Evolutionary conservation across 64 coral and sea anemone genomes (phyloP), one percentile per base, ranked within the genome.

Genomic region (Astreopora myriophthalma): DNA sequence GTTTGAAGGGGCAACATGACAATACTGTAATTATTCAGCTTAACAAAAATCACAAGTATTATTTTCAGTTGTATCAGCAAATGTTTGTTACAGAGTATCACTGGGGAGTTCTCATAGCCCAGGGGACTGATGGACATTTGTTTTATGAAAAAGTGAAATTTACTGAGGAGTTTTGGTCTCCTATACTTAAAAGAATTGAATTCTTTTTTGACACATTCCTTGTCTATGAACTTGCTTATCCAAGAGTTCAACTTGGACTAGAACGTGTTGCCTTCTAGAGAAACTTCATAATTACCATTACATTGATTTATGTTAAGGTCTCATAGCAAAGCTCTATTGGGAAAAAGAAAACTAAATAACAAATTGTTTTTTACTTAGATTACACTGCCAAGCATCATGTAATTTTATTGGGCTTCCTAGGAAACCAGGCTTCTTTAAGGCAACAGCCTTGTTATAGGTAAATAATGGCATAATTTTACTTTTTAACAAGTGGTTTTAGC

Each of bases 191-290:
- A 37, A 46, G 69, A 40, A 14, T 0, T 37, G 20, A 69, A 85
- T 38, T 22, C 23, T 85, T 85, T 69, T 85, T 85, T 49, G 20
- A 85, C 63, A 66, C 30, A 66, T 64, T 85, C 35, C 23, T 85
- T 44, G 16, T 85, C 33, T 26, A 62, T 66, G 82, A 85, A 69
- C 78, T 85, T 66, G 82, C 82, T 44, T 85, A 69, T 40, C 63
- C 82, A 69, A 85, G 78, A 46, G 62, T 85, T 85, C 57, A 85
- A 64, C 58, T 84, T 84, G 55, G 79, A 84, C 28, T 84, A 37
- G 40, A 25, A 8, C 40, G 40, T 1, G 6, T 73, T 38, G 32
- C 14, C 33, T 40, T 37, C 70, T 73, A 73, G 70, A 73, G 70
- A 73, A 73, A 73, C 70, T 20, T 7, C 31, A 26, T 14, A 70